Evolutionary conservation across 2,888 invertebrate genomes (phyloP).

Genomic region (Pyrochroa serraticornis): DNA sequence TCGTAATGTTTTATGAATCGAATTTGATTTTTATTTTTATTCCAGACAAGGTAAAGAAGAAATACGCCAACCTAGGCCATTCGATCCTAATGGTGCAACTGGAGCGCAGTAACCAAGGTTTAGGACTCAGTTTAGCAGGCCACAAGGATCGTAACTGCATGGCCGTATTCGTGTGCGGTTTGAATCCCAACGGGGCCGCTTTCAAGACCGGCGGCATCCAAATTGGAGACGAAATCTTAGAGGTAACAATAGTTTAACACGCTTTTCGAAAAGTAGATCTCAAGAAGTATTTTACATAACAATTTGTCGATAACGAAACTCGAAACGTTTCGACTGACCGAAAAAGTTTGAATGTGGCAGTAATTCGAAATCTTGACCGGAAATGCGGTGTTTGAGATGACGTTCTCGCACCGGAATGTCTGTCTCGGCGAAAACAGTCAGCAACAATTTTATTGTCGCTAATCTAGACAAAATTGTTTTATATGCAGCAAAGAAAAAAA

Average conservation of each 20-base stretch:
- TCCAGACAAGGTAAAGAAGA: slow-evolving; percentile 90
- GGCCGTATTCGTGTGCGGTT: slow-evolving; percentile 96
- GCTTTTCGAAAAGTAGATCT: background rate
- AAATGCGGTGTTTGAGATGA: no score
- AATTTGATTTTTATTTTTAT: background rate
- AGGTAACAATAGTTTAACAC: slow-evolving; percentile 64
- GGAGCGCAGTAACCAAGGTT: slow-evolving; percentile 74
- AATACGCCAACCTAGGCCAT: slow-evolving; percentile 82
- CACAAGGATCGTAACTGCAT: slow-evolving; percentile 92
- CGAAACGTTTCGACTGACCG: background rate
- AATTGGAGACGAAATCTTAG: slow-evolving; percentile 93
- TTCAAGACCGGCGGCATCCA: slow-evolving; percentile 75
- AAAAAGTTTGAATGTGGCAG: background rate
- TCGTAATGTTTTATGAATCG: no score
- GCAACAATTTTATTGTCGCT: no score
- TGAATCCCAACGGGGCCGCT: slow-evolving; percentile 87
- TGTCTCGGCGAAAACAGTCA: no score
- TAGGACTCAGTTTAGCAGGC: slow-evolving; percentile 93
- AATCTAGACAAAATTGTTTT: no score
- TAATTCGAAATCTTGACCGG: no score
- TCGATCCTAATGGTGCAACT: slow-evolving; percentile 76
- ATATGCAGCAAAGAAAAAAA: no score
- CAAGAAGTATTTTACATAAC: background rate
- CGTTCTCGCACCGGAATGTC: no score
- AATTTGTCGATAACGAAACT: background rate